These are phyloP conservation scores for Synergus gifuensis DNA, from an alignment of 2,888 invertebrate species.

Conservation along the genomic window DNA sequence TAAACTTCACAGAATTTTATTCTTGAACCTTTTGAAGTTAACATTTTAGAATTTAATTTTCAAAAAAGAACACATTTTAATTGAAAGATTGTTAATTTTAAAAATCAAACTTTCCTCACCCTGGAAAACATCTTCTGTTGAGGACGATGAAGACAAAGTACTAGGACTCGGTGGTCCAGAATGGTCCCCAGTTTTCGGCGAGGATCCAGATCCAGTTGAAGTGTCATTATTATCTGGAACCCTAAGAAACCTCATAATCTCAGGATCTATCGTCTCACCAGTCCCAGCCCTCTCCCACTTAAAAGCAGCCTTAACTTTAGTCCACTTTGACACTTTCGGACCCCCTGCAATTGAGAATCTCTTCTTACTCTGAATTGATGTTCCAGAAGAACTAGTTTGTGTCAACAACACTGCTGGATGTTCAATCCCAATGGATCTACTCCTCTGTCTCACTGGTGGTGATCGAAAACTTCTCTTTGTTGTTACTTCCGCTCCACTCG, in stretches of 20 bases:
- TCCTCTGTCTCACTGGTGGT: conserved; percentile 74
- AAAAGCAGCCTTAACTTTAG: conserved; percentile 92
- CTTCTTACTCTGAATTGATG: neutral
- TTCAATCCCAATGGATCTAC: conserved; percentile 84
- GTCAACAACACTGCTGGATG: conserved; percentile 59
- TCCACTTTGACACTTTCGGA: conserved; percentile 91
- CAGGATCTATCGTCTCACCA: conserved; percentile 61
- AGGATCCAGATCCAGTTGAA: conserved; percentile 53
- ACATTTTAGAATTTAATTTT: neutral
- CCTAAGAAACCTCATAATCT: conserved; percentile 44
- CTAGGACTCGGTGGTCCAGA: conserved; percentile 79
- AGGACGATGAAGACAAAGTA: conserved; percentile 74
- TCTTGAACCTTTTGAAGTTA: neutral
- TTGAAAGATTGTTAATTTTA: neutral
- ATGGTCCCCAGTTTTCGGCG: conserved; percentile 76
- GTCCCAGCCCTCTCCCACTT: conserved; percentile 89
- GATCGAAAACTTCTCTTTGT: conserved; percentile 73
- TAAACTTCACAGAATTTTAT: neutral
- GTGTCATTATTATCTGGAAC: conserved; percentile 78
- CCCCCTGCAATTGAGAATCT: conserved; percentile 58
- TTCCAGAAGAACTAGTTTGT: conserved; percentile 1
- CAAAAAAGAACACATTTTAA: neutral
- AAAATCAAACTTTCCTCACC: conserved; percentile 8
- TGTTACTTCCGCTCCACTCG: conserved; percentile 20
- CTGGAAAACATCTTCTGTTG: conserved; percentile 40